A percentile compares a stretch with the other conserved stretches of the same genome.
Conservation (phyloP, 2,113 vertebrate species). For the Rhagologus leucostigma region DNA sequence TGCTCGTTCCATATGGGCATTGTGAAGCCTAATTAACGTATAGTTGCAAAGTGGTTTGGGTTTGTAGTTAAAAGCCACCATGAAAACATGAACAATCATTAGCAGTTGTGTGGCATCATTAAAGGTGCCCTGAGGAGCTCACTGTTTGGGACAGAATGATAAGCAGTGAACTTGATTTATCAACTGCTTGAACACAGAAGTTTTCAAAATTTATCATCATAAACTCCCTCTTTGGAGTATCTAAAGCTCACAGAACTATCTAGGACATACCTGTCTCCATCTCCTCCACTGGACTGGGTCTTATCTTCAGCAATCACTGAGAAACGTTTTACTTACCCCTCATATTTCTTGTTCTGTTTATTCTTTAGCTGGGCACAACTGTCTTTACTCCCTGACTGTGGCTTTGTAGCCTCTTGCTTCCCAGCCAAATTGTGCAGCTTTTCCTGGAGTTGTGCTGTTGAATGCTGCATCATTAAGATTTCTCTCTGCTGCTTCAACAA, state of each 20-base stretch:
- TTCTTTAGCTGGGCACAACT: neutral
- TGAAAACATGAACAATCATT: neutral
- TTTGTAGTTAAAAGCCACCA: neutral
- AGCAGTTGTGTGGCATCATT: neutral
- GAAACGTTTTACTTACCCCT: slow-evolving; percentile 19
- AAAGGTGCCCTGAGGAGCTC: neutral
- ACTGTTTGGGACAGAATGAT: neutral
- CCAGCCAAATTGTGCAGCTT: neutral
- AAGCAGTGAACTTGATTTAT: neutral
- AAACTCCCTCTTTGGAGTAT: neutral
- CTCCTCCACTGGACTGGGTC: neutral
- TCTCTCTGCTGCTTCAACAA: slow-evolving; percentile 66
- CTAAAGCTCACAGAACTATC: neutral
- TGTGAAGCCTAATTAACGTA: neutral
- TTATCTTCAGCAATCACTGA: neutral
- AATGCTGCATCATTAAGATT: slow-evolving; percentile 32
- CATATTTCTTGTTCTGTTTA: neutral
- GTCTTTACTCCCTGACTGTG: neutral
- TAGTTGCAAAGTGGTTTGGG: neutral
- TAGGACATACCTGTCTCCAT: neutral
- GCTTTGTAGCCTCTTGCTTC: neutral
- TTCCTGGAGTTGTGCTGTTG: neutral
- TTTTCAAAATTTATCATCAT: neutral
- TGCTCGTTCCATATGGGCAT: neutral
- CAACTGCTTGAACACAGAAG: neutral